These are phyloP conservation scores for Characodon lateralis DNA, from an alignment of 2,797 vertebrate genomes.

Conservation along the genomic window DNA sequence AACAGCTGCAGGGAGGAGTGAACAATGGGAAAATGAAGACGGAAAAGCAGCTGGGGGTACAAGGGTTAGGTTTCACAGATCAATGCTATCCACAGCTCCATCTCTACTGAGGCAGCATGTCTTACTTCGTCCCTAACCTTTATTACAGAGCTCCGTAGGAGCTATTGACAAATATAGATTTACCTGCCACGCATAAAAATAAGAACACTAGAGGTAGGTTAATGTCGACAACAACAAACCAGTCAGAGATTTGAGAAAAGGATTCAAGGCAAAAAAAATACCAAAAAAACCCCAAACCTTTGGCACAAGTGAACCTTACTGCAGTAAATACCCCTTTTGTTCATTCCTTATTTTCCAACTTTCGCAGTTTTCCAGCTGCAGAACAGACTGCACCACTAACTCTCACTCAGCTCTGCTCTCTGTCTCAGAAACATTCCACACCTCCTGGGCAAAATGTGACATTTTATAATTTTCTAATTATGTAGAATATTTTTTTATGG, in stretches of 20 bases:
- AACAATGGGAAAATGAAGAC: slow-evolving; percentile 67
- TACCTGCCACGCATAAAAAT: slow-evolving; percentile 32
- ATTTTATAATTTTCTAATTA: slow-evolving; percentile 65
- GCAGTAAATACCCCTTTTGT: slow-evolving; percentile 40
- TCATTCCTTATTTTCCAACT: slow-evolving; percentile 52
- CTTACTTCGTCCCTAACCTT: slow-evolving; percentile 45
- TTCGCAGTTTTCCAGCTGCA: slow-evolving; percentile 52
- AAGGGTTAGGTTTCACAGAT: slow-evolving; percentile 71
- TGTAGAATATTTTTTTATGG: slow-evolving; percentile 23
- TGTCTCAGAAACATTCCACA: slow-evolving; percentile 54
- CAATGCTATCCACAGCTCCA: slow-evolving; percentile 62
- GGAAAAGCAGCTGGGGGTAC: slow-evolving; percentile 35
- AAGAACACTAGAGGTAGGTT: slow-evolving; percentile 16
- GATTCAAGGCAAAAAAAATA: neutral
- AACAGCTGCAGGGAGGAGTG: slow-evolving; percentile 71
- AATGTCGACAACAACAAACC: slow-evolving; percentile 39
- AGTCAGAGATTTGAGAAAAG: slow-evolving; percentile 1
- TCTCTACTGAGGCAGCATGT: slow-evolving; percentile 43
- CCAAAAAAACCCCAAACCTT: slow-evolving; percentile 1
- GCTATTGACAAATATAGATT: slow-evolving; percentile 61
- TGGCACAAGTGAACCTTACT: slow-evolving; percentile 5
- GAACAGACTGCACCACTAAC: slow-evolving; percentile 65
- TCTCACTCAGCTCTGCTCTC: slow-evolving; percentile 45
- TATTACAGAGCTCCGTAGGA: slow-evolving; percentile 46
- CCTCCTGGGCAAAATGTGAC: slow-evolving; percentile 51